phyloP scores from a whole-genome alignment of 2,888 invertebrate genomes.

The Dexiosoma caninum region DNA sequence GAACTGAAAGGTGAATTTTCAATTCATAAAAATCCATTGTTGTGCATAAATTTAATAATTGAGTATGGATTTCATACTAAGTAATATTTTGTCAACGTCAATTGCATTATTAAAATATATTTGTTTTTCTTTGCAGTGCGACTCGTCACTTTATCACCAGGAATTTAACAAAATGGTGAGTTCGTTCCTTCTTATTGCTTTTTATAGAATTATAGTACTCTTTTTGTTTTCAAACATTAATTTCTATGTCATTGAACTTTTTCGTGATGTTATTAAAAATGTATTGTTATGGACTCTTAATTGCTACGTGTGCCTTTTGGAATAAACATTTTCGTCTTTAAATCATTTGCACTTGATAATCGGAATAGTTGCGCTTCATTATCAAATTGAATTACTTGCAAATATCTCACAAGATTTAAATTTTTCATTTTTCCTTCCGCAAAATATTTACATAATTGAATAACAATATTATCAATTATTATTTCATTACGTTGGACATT shows the following conservation, averaged over 20 bases:
- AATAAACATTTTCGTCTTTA: neutral
- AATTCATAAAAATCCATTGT: no score
- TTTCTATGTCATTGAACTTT: constrained; percentile 21
- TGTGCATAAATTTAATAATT: no score
- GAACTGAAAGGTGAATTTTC: no score
- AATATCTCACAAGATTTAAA: constrained; percentile 39
- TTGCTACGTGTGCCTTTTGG: constrained; percentile 33
- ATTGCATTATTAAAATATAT: no score
- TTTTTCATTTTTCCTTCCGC: neutral
- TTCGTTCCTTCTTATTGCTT: neutral
- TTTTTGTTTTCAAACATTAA: constrained; percentile 45
- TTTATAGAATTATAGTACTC: neutral
- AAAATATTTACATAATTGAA: constrained; percentile 44
- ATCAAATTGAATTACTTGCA: constrained; percentile 37
- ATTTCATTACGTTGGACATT: no score
- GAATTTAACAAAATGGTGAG: neutral
- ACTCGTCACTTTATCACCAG: neutral
- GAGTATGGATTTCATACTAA: no score
- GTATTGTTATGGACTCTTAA: constrained; percentile 33
- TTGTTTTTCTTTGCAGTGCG: neutral
- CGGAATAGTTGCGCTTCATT: neutral
- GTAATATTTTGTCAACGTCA: no score
- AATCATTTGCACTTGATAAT: neutral
- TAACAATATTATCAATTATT: constrained; percentile 38
- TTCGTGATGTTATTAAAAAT: neutral